phyloP scores from a whole-genome alignment of 2,113 vertebrate species.

The Empidonax alnorum region DNA sequence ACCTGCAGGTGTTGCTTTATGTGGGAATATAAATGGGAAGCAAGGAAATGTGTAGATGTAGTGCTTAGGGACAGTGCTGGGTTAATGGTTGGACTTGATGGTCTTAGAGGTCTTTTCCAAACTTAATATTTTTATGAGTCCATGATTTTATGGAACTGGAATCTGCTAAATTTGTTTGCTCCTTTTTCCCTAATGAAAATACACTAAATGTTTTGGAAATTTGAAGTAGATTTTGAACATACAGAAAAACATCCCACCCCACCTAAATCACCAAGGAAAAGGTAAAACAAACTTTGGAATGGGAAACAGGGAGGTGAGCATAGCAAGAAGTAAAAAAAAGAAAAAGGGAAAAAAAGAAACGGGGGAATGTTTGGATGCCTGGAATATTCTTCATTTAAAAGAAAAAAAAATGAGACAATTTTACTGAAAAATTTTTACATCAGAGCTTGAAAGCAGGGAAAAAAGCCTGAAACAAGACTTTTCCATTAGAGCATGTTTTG shows the following conservation, averaged over 20 bases:
- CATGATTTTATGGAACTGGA: not conserved
- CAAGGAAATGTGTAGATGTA: not conserved
- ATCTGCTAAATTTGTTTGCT: not conserved
- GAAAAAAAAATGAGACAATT: not conserved
- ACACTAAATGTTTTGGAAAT: not conserved
- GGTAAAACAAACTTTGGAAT: not conserved
- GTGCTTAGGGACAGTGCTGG: not conserved
- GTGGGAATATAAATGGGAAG: not conserved
- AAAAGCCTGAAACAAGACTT: not conserved
- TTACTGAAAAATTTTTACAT: not conserved
- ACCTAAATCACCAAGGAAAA: not conserved
- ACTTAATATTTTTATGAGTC: not conserved
- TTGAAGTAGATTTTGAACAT: not conserved
- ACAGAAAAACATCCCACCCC: not conserved
- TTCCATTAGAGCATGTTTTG: not conserved
- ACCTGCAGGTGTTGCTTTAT: not conserved
- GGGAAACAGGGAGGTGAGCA: not conserved
- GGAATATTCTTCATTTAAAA: not conserved
- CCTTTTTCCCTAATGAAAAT: not conserved
- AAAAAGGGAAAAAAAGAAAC: not conserved
- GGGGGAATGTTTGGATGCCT: accelerated
- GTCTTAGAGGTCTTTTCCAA: not conserved
- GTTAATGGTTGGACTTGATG: not conserved
- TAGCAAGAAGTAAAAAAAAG: not conserved
- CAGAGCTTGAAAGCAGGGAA: not conserved